Evolutionary conservation across 1,140 invertebrate species (phyloP), one percentile per base, ranked within the genome.

Genomic region (Drosophila nasuta): DNA sequence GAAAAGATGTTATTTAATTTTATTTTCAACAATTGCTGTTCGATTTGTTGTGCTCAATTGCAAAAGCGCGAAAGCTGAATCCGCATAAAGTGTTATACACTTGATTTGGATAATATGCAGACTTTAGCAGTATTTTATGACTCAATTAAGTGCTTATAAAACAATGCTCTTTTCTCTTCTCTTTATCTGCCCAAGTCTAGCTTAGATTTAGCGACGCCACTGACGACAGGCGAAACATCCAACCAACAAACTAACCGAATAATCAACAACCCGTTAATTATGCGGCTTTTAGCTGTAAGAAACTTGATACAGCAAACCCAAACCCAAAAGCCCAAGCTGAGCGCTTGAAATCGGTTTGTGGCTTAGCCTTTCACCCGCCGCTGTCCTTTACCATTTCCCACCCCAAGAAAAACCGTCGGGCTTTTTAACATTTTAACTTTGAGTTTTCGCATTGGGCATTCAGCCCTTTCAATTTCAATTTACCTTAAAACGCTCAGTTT

Each of bases 201-300:
- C 38, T 33, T 48, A 38, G 70, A 75, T 78, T 70, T 75, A 38
- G 46, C 49, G 52, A 48, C 35, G 60, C 43, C 49, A 58, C 43
- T 51, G 58, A 52, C 38, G 28, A 69, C 45, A 20, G 13, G 17
- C 33, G 45, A 45, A 67, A 43, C 33, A 54, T 45, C 20, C 8
- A 57, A 35, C 11, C 43, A 20, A 13, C 52, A 25, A 65, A 59
- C 28, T 41, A 54, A 68, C 10, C 30, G 15, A 11, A 75, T 56
- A 72, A 57, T 76, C 83, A 77, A 82, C 82, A 87, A 79, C 83
- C 77, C 80, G 77, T 83, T 87, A 89, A 87, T 87, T 89, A 89
- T 83, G 85, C 57, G 80, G 83, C 67, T 80, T 65, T 65, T 17
- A 13, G 33, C 46, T 17, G 10, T 30, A 38, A 56, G 65, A 56